Percentiles rank a stretch among this genome's conserved stretches.
These are phyloP conservation scores for Miltochrista miniata DNA, from an alignment of 2,888 invertebrate genomes.

Conservation along the genomic window DNA sequence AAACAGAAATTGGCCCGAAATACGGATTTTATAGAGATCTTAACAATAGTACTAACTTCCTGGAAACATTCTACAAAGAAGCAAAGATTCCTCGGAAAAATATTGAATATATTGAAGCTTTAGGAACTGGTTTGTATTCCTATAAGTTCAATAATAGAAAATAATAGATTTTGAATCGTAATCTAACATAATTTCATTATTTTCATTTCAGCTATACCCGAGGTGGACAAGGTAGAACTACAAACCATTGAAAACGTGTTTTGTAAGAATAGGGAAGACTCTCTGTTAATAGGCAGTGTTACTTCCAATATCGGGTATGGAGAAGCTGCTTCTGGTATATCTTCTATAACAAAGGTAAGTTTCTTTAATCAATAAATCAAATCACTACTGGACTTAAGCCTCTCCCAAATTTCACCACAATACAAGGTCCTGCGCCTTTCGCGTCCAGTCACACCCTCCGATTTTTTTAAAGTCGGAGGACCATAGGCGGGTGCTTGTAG, in stretches of 20 bases:
- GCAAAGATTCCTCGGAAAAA: slow-evolving; percentile 85
- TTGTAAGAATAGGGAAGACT: slow-evolving; percentile 60
- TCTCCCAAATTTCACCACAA: too few species aligned
- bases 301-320: slow-evolving; percentile 59
- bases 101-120: slow-evolving; percentile 92
- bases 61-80: slow-evolving; percentile 84
- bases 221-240: slow-evolving; percentile 1
- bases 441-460: too few species aligned
- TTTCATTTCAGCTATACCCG: not conserved
- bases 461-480: too few species aligned
- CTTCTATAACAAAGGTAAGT: slow-evolving; percentile 80
- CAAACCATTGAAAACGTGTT: not conserved
- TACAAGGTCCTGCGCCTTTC: too few species aligned
- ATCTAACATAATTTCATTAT: not conserved
- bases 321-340: slow-evolving; percentile 66
- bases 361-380: too few species aligned
- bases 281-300: slow-evolving; percentile 77
- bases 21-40: slow-evolving; percentile 83
- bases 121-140: slow-evolving; percentile 85
- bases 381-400: too few species aligned
- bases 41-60: slow-evolving; percentile 66
- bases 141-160: too few species aligned
- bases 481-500: too few species aligned
- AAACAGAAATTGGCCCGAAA: slow-evolving; percentile 49
- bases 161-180: too few species aligned